Evolutionary conservation across 2,888 invertebrate genomes (phyloP), one percentile per base, ranked within the genome.

Genomic region (Palloptera scutellata): DNA sequence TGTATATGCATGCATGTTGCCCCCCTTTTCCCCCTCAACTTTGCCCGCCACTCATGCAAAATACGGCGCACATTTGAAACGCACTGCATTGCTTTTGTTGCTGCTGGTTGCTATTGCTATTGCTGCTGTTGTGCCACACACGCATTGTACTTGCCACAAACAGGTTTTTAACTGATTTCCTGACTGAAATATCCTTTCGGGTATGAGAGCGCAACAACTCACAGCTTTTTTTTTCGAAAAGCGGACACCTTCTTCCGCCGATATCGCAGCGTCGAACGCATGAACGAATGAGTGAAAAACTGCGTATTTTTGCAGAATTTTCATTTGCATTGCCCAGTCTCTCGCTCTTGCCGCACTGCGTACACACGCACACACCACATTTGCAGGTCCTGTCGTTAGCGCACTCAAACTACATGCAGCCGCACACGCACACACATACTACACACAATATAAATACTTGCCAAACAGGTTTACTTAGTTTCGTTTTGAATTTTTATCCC

Each of bases 391-490:
- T 59, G 64, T 19, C 59, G 52, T 53, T 30, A 60, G n/a, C 60
- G 60, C 43, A 45, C 12, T 48, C 51, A 1, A 45, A 53, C 55
- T 30, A 53, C 52, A 58, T 40, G 41, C n/a, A 60, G n/a, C n/a
- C 51, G 52, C 41, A 59, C 48, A 48, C 45, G 62, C 64, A 43
- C 30, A 30, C 53, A 58, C 66, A 63, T 58, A 58, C 19, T 51
- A 55, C 53, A 42, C 57, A 12, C n/a, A n/a, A n/a, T n/a, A n/a
- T n/a, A n/a, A 19, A 48, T 75, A 77, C 77, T 78, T 76, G 73
- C 74, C 74, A 76, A 76, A 78, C 80, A 73, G 79, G 79, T 79
- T 79, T 76, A 74, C 73, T 74, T 74, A 74, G 76, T 75, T 66
- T 59, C 48, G 55, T 63, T 48, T 54, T 64, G 45, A 43, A 48